Conservation (phyloP, 1,140 invertebrate genomes). For the Mactra quadrangularis region DNA sequence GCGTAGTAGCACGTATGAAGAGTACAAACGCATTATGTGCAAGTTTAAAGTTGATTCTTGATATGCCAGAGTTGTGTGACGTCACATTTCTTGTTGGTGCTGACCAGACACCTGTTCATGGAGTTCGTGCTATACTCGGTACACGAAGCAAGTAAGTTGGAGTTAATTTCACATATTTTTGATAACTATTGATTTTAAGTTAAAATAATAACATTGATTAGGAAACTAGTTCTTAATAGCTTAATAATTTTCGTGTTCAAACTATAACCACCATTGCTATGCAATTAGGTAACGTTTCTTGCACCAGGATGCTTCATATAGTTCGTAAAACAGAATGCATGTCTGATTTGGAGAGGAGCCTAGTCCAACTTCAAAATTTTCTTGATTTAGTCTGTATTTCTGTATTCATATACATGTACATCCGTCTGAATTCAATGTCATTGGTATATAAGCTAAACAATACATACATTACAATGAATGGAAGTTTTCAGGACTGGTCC, state of each 20-base stretch:
- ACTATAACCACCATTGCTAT: no score
- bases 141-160: conserved; percentile 56
- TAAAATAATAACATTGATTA: neutral
- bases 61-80: conserved; percentile 67
- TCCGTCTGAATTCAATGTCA: no score
- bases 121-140: conserved; percentile 62
- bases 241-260: neutral
- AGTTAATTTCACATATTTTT: neutral
- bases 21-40: conserved; percentile 59
- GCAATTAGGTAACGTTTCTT: neutral
- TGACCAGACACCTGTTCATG: conserved; percentile 55
- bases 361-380: no score
- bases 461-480: no score
- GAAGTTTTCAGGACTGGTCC: no score
- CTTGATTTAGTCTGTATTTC: no score
- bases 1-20: conserved; percentile 34
- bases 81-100: conserved; percentile 65
- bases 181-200: neutral
- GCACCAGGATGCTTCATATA: neutral
- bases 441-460: no score
- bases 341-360: neutral
- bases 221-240: neutral
- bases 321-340: neutral
- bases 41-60: conserved; percentile 58
- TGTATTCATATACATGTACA: no score